A percentile compares a stretch with the other conserved stretches of the same genome.
These are phyloP conservation scores for Laticauda laticaudata DNA, from an alignment of 2,113 vertebrate genomes.

Conservation along the genomic window DNA sequence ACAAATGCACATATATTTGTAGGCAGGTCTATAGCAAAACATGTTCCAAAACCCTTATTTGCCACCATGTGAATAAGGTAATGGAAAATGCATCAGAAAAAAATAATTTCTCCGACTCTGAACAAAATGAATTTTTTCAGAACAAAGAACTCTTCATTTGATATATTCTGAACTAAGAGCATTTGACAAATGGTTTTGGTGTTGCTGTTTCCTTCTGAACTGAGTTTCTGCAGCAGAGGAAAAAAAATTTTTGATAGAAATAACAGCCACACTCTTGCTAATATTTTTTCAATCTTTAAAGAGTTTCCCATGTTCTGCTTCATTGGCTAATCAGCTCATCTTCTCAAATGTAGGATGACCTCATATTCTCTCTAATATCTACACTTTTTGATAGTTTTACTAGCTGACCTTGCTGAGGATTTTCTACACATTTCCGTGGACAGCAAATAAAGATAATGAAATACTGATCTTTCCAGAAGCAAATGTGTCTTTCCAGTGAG, in stretches of 20 bases:
- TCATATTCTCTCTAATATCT: slow-evolving; percentile 13
- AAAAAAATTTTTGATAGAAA: slow-evolving; percentile 3
- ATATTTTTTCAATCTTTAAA: slow-evolving; percentile 16
- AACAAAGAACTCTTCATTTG: slow-evolving; percentile 18
- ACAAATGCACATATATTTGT: not conserved
- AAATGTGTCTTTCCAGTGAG: not conserved
- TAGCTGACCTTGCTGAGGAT: not conserved
- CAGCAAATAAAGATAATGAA: not conserved
- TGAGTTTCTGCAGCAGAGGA: not conserved
- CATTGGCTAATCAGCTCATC: slow-evolving; percentile 16
- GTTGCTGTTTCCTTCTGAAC: not conserved
- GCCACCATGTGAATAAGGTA: slow-evolving; percentile 10
- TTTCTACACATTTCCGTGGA: not conserved
- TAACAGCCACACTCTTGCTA: not conserved
- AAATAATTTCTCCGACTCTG: not conserved
- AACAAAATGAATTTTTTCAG: not conserved
- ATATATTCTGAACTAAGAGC: slow-evolving; percentile 13
- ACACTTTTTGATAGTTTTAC: not conserved
- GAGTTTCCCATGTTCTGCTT: slow-evolving; percentile 1
- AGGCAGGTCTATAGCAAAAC: not conserved
- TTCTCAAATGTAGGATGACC: slow-evolving; percentile 5
- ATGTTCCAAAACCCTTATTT: not conserved
- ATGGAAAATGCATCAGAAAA: not conserved
- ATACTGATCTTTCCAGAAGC: not conserved
- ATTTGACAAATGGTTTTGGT: not conserved